Base-by-base conservation (phyloP, 2,888 invertebrate genomes). In the Oxyteleia sp. region DNA sequence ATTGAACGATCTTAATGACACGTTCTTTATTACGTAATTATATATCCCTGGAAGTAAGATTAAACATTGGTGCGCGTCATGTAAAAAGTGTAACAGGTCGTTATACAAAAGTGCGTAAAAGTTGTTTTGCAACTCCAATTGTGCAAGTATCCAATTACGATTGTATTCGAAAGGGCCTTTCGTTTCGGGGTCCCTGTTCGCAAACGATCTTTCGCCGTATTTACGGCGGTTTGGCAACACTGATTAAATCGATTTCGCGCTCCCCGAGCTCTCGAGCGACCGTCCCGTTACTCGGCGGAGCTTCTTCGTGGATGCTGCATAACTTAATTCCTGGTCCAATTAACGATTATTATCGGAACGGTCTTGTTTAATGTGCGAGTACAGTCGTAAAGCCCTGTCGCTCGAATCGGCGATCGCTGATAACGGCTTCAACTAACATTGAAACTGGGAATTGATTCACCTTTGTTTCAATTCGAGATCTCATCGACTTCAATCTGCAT, bases 301-400 rank as follows among this genome's bases (percentile, higher is more conserved):
- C 69, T 68, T 61, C 55, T 68, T 38, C 41, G 53, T 15, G 43
- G 64, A 71, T 49, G 59, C 81, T 45, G 71, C 82, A 76, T 82
- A 76, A 76, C 76, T 82, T 82, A 82, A 82, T 82, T 82, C 76
- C 59, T 76, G 71, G 69, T 72, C 78, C 82, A 82, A 82, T 82
- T 82, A 78, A 78, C 61, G 82, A 78, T 78, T 69, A 82, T 82
- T 78, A 78, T 82, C 82, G 45, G 68, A 78, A 82, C 72, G 68
- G 66, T 66, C 82, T 72, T 82, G 82, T 78, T 82, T 82, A 76
- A 82, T 82, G 76, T 51, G 72, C 82, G 72, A 82, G 72, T 82
- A 78, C 76, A 82, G 76, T 82, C 82, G 78, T 82, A 82, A 82
- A 76, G 68, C 76, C 41, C 55, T 78, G 82, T 78, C 82, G 29